Conservation (phyloP, 1,140 invertebrate species). For the Heliconius eleuchia region DNA sequence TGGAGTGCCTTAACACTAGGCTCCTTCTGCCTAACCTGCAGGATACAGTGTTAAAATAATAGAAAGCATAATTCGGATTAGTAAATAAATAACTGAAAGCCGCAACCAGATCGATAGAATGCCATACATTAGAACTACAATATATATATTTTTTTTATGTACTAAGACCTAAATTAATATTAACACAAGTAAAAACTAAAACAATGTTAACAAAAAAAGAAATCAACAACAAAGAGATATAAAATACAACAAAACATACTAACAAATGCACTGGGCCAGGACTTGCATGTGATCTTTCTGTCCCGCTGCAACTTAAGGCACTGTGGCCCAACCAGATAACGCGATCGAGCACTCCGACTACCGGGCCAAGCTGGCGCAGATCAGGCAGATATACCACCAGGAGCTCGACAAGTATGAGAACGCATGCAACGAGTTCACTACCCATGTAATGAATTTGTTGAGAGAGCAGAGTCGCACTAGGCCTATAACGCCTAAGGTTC, state of each 20-base stretch:
- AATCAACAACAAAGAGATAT: background rate
- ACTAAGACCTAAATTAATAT: too few relatives aligned
- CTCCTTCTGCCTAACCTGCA: too few relatives aligned
- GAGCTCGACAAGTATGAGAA: constrained; percentile 99
- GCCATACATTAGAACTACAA: too few relatives aligned
- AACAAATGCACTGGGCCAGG: constrained; percentile 40
- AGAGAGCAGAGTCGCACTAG: constrained; percentile 98
- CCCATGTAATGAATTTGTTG: constrained; percentile 99
- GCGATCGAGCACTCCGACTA: constrained; percentile 99
- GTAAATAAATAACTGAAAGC: too few relatives aligned
- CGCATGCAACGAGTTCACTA: constrained; percentile 99
- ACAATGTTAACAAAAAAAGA: background rate
- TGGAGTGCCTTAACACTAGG: too few relatives aligned
- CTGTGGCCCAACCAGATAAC: constrained; percentile 90
- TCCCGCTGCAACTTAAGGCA: constrained; percentile 66
- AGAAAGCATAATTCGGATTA: too few relatives aligned
- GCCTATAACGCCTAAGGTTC: constrained; percentile 91
- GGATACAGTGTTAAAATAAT: too few relatives aligned
- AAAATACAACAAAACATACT: constrained; percentile 9
- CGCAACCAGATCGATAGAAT: too few relatives aligned
- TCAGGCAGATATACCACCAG: constrained; percentile 99
- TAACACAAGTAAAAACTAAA: too few relatives aligned
- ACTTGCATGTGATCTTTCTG: constrained; percentile 65
- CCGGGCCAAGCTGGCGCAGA: constrained; percentile 98
- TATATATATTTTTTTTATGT: too few relatives aligned